Evolutionary conservation across 37 sponge, comb jelly and placozoan genomes (phyloP), one percentile per base, ranked within the genome.

Genomic region (Crambe crambe): DNA sequence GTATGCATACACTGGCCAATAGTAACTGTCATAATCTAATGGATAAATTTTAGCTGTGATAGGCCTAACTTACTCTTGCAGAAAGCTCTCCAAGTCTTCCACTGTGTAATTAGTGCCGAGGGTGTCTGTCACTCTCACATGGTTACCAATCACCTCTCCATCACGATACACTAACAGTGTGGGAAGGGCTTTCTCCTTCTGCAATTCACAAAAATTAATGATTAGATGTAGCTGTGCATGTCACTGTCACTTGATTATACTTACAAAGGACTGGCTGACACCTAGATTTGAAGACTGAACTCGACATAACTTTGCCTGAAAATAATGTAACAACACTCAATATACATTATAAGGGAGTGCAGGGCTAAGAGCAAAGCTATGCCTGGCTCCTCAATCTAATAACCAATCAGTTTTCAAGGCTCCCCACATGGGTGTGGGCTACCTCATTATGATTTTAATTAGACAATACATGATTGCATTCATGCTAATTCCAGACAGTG

Each of bases 91-190:
- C 35, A 94, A 51, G 38, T 91, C 95, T 18, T 84, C 84, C 18
- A 51, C 58, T 6, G 40, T 67, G 79, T 86, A 94, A 15, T 80
- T 77, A 4, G 89, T 79, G 2, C 71, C 80, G 34, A 95, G 85
- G 21, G 81, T 34, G 65, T 92, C 87, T 0, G 90, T 80, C 23
- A 95, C 76, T 31, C 79, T 74, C n/a, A 95, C 72, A 9, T 91
- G 81, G 58, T 95, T 95, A 35, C 95, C 95, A 20, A 89, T 35
- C 42, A 95, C 39, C 5, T 92, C 67, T 10, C 87, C 86, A 37
- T 79, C 72, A 26, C 74, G 63, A 72, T 95, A 95, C 37, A 92
- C 90, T 64, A 95, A 38, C 31, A 95, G 35, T 18, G 95, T 89
- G 27, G 95, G 95, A 21, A 95, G 80, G 10, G 83, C 95, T 42